These are phyloP conservation scores for Nemurella pictetii DNA, from an alignment of 2,888 invertebrate genomes.

Conservation along the genomic window DNA sequence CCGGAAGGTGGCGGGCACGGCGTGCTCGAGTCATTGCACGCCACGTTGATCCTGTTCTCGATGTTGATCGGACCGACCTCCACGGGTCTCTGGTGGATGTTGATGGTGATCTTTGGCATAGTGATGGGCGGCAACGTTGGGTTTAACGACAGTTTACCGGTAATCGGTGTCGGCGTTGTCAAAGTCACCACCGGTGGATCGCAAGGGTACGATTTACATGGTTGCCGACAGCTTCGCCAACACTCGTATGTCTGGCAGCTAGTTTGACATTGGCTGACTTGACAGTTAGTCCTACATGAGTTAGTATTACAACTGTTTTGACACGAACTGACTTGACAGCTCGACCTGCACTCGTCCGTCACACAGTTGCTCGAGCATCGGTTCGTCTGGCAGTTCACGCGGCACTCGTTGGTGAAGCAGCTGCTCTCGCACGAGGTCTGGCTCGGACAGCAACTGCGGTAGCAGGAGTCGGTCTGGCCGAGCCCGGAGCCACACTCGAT, in stretches of 20 bases:
- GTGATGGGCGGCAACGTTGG: not conserved
- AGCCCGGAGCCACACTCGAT: not conserved
- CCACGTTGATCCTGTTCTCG: not conserved
- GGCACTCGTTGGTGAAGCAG: not conserved
- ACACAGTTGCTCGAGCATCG: not conserved
- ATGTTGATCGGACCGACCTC: conserved; percentile 3
- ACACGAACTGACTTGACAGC: not conserved
- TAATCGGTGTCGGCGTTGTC: not conserved
- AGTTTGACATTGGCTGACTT: no score
- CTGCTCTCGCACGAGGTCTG: not conserved
- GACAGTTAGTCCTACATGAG: no score
- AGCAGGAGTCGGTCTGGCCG: not conserved
- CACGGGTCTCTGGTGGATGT: conserved; percentile 27
- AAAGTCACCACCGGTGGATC: not conserved
- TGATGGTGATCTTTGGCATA: conserved; percentile 34
- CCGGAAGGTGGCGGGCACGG: not conserved
- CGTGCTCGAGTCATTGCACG: not conserved
- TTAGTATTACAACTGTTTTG: no score
- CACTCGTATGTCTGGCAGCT: not conserved
- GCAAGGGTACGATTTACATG: not conserved
- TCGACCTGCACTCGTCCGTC: not conserved
- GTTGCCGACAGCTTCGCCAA: not conserved
- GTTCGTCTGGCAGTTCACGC: not conserved
- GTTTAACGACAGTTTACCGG: not conserved
- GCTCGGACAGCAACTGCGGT: not conserved